phyloP scores from a whole-genome alignment of 2,797 vertebrate genomes.

The Bovichtus diacanthus region DNA sequence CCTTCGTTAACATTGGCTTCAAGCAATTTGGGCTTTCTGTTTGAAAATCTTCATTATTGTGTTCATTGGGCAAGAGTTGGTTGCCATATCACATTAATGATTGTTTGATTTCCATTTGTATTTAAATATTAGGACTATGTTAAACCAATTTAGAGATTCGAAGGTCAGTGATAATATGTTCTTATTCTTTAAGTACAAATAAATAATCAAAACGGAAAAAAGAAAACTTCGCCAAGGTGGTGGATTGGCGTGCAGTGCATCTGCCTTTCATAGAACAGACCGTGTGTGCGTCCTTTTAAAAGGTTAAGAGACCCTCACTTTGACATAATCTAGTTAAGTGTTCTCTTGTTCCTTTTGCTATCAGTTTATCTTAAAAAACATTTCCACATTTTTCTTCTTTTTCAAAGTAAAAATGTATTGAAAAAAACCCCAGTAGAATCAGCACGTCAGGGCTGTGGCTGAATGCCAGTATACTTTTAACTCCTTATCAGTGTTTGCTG shows the following conservation, averaged over 20 bases:
- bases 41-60: background rate
- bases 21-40: background rate
- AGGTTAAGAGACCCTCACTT: background rate
- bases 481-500: slow-evolving; percentile 57
- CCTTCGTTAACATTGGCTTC: background rate
- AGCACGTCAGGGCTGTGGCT: slow-evolving; percentile 5
- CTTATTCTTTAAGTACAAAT: background rate
- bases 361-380: too few species aligned
- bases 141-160: background rate
- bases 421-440: background rate
- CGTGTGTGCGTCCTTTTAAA: too few species aligned
- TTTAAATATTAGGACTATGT: background rate
- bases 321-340: background rate
- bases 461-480: slow-evolving; percentile 33
- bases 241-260: too few species aligned
- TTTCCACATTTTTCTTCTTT: background rate
- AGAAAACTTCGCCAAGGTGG: too few species aligned
- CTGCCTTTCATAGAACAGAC: too few species aligned
- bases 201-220: too few species aligned
- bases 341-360: background rate
- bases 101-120: background rate
- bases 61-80: background rate
- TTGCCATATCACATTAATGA: background rate
- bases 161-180: background rate
- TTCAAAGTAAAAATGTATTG: background rate